Percentiles rank a stretch among this genome's conserved stretches.
phyloP scores from a whole-genome alignment of 1,140 invertebrate species.

The Bombus waltoni region DNA sequence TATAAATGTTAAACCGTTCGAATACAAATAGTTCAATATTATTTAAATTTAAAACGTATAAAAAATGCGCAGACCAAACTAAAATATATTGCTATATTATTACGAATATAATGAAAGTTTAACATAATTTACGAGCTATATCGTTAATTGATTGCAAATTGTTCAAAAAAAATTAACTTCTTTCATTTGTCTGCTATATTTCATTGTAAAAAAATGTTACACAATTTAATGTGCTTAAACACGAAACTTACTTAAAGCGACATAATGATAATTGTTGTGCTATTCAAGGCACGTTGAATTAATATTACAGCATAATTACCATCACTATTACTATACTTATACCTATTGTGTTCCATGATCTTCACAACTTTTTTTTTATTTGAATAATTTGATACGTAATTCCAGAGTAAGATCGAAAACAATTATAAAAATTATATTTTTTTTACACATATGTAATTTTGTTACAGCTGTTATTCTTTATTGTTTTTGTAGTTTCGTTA shows the following conservation, averaged over 20 bases:
- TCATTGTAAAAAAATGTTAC: neutral
- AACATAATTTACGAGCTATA: neutral
- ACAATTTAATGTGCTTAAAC: conserved; percentile 6
- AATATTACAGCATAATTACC: conserved; percentile 15
- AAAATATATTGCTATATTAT: neutral
- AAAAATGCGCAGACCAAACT: neutral
- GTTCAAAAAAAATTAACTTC: neutral
- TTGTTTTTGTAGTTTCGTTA: neutral
- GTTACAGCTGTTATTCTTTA: neutral
- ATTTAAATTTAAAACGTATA: neutral
- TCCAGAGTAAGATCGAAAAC: neutral
- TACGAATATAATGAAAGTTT: conserved; percentile 4
- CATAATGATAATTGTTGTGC: conserved; percentile 23
- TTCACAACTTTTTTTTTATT: neutral
- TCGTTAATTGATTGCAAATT: neutral
- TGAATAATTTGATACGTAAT: neutral
- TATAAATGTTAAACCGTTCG: neutral
- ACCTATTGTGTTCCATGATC: conserved; percentile 1
- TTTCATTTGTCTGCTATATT: neutral
- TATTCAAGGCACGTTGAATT: neutral
- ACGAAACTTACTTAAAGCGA: conserved; percentile 28
- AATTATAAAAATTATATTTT: neutral
- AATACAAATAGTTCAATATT: neutral
- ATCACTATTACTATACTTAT: neutral
- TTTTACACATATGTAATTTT: neutral